Base-by-base conservation (phyloP, 2,113 vertebrate species). In the Tyto alba region DNA sequence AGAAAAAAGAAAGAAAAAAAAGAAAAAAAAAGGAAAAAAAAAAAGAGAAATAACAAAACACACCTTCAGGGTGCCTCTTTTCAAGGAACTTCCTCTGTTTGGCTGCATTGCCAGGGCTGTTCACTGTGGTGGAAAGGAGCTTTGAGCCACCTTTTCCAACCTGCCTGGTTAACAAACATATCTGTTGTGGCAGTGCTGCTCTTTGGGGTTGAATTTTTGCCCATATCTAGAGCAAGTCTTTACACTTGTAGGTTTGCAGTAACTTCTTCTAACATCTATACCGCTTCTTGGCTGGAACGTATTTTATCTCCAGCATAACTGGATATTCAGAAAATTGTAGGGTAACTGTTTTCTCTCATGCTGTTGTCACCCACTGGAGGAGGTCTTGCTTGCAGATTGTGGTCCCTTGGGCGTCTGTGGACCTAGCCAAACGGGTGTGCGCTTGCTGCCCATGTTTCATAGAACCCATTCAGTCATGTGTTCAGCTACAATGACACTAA, bases 161-260 rank as follows among this genome's bases (percentile, higher is more conserved):
- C 29, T 64, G 6, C 23, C 7, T 77, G 59, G 48, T 73, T 50
- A 56, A 27, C 6, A 56, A 3, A 43, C 32, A 52, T 32, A 63
- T 23, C 20, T 38, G 7, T 25, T 69, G 13, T n/a, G 9, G 7
- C 36, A 21, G n/a, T 77, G 9, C 9, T 11, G 2, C 19, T 63
- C 56, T 62, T 60, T 32, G 19, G 50, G 9, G 74, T 79, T 84
- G n/a, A 86, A 72, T 53, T 79, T 91, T 93, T 6, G 0, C 21
- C 67, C 8, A 18, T 29, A 34, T 4, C 19, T 63, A 45, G 10
- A 69, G 16, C 25, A 77, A 77, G 13, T 36, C 17, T 75, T 88
- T 74, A 40, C 1, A 0, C 50, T 56, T 85, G 14, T 50, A 77
- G 36, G 20, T 34, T 52, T 0, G 1, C 18, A 48, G 11, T 34